Percentiles rank a stretch among this genome's conserved stretches.
Evolutionary conservation across 2,797 vertebrate species (phyloP).

Genomic region (Aeoliscus strigatus): DNA sequence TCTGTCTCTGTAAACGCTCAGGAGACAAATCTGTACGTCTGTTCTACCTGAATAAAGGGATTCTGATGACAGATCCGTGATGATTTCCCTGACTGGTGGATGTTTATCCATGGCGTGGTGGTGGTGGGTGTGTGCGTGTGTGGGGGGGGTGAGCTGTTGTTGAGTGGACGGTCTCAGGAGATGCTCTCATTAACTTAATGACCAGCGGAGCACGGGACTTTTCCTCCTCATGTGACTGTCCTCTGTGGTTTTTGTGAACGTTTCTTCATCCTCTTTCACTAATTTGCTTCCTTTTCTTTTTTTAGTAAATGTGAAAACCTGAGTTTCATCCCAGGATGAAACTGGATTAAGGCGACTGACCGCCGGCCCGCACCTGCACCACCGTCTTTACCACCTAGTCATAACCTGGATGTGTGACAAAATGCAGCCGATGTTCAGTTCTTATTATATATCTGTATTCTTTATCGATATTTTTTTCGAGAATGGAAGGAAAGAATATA

Average conservation of each 20-base stretch:
- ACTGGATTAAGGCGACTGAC: constrained; percentile 53
- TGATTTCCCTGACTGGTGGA: constrained; percentile 23
- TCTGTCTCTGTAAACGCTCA: constrained; percentile 37
- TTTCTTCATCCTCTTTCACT: constrained; percentile 48
- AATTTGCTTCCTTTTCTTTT: constrained; percentile 63
- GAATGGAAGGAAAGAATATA: constrained; percentile 49
- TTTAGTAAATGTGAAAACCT: constrained; percentile 79
- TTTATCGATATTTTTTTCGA: constrained; percentile 42
- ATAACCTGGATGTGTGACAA: constrained; percentile 67
- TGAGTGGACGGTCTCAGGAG: constrained; percentile 17
- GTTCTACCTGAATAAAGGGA: constrained; percentile 54
- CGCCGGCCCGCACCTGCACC: constrained; percentile 59
- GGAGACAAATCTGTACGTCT: constrained; percentile 33
- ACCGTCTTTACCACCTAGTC: constrained; percentile 56
- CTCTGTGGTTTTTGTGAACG: constrained; percentile 55
- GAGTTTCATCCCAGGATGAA: constrained; percentile 66
- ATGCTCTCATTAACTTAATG: constrained; percentile 45
- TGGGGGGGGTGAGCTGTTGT: too few species aligned
- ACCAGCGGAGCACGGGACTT: constrained; percentile 37
- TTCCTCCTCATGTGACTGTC: constrained; percentile 44
- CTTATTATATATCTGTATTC: constrained; percentile 60
- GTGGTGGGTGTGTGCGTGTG: too few species aligned
- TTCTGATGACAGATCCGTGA: constrained; percentile 53
- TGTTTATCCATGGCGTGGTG: too few species aligned
- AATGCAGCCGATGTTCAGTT: constrained; percentile 53